phyloP scores from a whole-genome alignment of 2,113 vertebrate species.

The Manacus vitellinus region DNA sequence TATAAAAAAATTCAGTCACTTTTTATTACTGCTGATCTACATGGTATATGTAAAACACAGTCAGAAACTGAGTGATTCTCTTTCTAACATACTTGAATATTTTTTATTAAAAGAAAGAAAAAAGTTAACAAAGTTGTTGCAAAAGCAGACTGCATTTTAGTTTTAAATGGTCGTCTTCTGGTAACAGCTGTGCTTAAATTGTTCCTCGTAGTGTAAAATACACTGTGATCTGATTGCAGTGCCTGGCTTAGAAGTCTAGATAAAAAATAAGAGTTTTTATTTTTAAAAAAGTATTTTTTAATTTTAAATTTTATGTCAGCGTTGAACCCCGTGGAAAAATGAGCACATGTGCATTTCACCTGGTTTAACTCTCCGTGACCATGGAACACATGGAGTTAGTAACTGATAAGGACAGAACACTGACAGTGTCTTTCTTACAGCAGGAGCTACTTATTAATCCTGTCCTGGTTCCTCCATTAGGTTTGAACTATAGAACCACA shows the following conservation, averaged over 20 bases:
- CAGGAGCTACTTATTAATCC: constrained; percentile 64
- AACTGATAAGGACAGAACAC: background rate
- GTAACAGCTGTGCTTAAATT: background rate
- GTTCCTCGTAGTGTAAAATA: background rate
- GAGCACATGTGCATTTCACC: background rate
- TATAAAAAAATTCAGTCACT: background rate
- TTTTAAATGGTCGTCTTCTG: background rate
- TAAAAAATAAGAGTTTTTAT: background rate
- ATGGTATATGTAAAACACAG: background rate
- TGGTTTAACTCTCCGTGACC: background rate
- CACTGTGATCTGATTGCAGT: background rate
- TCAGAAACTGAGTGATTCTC: background rate
- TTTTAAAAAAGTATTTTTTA: background rate
- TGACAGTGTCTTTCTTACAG: constrained; percentile 33
- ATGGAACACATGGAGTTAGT: constrained; percentile 56
- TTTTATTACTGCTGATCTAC: background rate
- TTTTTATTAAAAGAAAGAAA: background rate
- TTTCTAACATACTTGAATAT: background rate
- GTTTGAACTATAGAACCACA: constrained; percentile 65
- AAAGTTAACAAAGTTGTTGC: background rate
- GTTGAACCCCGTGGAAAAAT: background rate
- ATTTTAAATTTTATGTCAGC: background rate
- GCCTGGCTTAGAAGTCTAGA: background rate
- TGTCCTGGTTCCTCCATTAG: constrained; percentile 56
- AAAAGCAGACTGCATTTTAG: background rate